phyloP scores from a whole-genome alignment of 2,888 invertebrate species.

The Mystacides longicornis region DNA sequence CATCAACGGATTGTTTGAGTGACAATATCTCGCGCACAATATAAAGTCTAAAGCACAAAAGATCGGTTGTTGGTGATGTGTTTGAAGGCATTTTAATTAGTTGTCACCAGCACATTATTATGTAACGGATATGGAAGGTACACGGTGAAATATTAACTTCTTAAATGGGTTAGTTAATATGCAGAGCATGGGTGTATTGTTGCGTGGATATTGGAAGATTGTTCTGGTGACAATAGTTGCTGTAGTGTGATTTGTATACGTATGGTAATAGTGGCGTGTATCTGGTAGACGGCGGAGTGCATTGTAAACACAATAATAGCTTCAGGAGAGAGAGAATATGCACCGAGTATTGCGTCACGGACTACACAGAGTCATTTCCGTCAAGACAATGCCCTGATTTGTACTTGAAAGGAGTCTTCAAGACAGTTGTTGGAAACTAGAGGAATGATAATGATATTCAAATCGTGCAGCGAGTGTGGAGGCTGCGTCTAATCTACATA shows the following conservation, averaged over 20 bases:
- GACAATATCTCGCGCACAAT: too few relatives aligned
- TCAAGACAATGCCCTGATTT: constrained; percentile 14
- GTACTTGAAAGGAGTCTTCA: constrained; percentile 7
- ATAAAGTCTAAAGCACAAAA: too few relatives aligned
- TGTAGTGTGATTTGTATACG: background rate
- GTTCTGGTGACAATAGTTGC: background rate
- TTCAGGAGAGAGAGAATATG: background rate
- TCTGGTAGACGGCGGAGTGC: background rate
- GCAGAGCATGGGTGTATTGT: background rate
- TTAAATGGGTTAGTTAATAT: background rate
- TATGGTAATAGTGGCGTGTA: background rate
- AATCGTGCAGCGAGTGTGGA: too few relatives aligned
- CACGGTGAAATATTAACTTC: background rate
- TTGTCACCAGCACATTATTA: too few relatives aligned
- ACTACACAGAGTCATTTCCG: constrained; percentile 8
- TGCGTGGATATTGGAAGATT: background rate
- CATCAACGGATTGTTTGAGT: too few relatives aligned
- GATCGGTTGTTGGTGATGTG: too few relatives aligned
- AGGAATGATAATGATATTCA: constrained; percentile 9
- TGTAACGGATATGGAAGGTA: too few relatives aligned
- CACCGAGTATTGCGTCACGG: background rate
- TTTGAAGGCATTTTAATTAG: too few relatives aligned
- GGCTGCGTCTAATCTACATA: too few relatives aligned
- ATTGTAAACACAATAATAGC: background rate
- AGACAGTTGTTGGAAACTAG: constrained; percentile 9